These are phyloP conservation scores for Candidula unifasciata DNA, from an alignment of 2,888 invertebrate species.

Conservation along the genomic window DNA sequence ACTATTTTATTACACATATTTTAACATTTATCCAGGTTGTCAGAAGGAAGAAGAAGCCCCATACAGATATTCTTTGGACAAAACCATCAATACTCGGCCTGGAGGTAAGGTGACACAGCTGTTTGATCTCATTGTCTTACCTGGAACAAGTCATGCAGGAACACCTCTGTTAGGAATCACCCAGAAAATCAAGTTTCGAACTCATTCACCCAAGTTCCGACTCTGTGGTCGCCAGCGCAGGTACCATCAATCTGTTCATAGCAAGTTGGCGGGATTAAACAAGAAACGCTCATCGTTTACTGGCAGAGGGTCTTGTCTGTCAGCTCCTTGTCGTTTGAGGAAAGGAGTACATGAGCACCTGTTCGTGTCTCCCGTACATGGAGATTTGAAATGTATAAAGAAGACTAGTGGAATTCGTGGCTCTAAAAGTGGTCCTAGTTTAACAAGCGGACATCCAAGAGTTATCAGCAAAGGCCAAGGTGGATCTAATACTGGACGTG, in stretches of 20 bases:
- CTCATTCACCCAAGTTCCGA: not conserved
- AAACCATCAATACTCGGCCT: not conserved
- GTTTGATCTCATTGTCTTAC: constrained; percentile 13
- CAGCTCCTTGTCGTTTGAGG: not conserved
- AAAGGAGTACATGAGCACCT: too few species aligned
- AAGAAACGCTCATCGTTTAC: not conserved
- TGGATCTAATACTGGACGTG: not conserved
- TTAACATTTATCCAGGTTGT: not conserved
- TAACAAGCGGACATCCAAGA: not conserved
- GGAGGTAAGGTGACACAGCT: not conserved
- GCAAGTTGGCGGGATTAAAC: not conserved
- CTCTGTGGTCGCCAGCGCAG: too few species aligned
- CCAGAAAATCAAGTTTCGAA: not conserved
- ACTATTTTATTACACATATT: too few species aligned
- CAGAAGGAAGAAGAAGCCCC: not conserved
- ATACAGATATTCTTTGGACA: not conserved
- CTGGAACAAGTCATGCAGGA: not conserved
- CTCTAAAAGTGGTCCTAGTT: not conserved
- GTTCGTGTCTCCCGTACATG: not conserved
- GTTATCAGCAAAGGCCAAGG: not conserved
- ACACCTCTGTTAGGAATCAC: not conserved
- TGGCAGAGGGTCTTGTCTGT: not conserved
- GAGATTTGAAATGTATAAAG: not conserved
- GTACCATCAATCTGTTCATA: not conserved
- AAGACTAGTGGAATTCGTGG: not conserved